Evolutionary conservation across 2,888 invertebrate species (phyloP).

Genomic region (Oegoconia quadripuncta): DNA sequence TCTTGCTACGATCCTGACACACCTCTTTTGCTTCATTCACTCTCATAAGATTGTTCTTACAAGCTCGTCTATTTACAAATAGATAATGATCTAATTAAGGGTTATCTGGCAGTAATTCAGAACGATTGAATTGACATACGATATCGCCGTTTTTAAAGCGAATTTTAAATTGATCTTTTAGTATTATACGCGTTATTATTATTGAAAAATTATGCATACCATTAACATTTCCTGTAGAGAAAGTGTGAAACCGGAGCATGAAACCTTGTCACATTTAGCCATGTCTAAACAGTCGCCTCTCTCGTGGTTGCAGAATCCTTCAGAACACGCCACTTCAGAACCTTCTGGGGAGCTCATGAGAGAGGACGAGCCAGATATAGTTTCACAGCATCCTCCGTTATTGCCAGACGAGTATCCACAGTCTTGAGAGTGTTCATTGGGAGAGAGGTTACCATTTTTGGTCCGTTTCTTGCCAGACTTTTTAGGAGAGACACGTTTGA

Average conservation of each 20-base stretch:
- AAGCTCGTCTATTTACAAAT: no score
- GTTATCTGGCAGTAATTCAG: no score
- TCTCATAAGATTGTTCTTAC: no score
- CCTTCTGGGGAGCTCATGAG: conserved; percentile 92
- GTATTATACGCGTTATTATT: neutral
- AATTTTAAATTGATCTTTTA: neutral
- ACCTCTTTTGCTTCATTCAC: no score
- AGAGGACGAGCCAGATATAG: conserved; percentile 85
- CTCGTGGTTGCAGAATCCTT: conserved; percentile 91
- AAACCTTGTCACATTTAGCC: conserved; percentile 57
- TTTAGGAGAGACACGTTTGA: conserved; percentile 57
- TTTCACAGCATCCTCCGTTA: conserved; percentile 85
- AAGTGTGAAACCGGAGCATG: conserved; percentile 76
- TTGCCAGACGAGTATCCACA: conserved; percentile 94
- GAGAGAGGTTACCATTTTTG: conserved; percentile 79
- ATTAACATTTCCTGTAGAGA: conserved; percentile 89
- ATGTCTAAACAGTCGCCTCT: conserved; percentile 68
- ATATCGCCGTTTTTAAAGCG: neutral
- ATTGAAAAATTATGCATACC: no score
- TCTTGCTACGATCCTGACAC: no score
- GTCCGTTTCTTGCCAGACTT: conserved; percentile 53
- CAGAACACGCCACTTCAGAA: conserved; percentile 93
- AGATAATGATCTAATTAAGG: no score
- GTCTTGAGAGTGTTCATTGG: conserved; percentile 87
- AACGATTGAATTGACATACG: no score